Evolutionary conservation across 2,113 vertebrate genomes (phyloP), one percentile per base, ranked within the genome.

Genomic region (Chaenocephalus aceratus): DNA sequence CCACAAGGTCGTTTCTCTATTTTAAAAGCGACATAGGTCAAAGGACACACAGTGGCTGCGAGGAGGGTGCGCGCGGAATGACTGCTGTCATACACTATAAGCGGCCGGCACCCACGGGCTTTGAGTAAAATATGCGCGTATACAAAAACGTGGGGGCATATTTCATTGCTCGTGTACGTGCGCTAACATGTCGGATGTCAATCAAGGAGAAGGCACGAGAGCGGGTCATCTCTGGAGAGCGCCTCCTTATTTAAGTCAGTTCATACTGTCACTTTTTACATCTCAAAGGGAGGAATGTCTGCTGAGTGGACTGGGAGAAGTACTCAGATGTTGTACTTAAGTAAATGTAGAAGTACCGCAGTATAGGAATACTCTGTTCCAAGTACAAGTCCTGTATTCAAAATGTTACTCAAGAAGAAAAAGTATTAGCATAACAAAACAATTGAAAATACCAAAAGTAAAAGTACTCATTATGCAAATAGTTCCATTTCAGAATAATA

Each of bases 11-110:
- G 68, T 70, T 16, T 59, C 79, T 86, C 89, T 92, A 92, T 92
- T 93, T 91, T 90, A 23, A 77, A 89, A 74, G 84, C 70, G 23
- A 54, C 54, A 48, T 64, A 64, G 92, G 91, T 92, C 91, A 93
- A 85, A 92, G 86, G 84, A 83, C 82, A 75, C 49, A 56, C 68
- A 21, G 62, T 12, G 21, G 64, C 79, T 81, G 0, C 30, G 52
- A 58, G 6, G 23, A 51, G 66, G 2, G 79, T 56, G 45, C 36
- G 23, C 13, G 70, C 23, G 80, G 79, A 84, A 67, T 79, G 67
- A 16, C 81, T 77, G 79, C 68, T 73, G 79, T 91, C 75, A 85
- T 54, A 57, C 1, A 75, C 76, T 82, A 84, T 82, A 62, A 73
- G 3, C 23, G 30, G 63, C 65, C 18, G 11, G 58, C 30, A 10